A percentile compares a stretch with the other conserved stretches of the same genome.
phyloP scores from a whole-genome alignment of 2,888 invertebrate genomes.

The Corbicula japonica region DNA sequence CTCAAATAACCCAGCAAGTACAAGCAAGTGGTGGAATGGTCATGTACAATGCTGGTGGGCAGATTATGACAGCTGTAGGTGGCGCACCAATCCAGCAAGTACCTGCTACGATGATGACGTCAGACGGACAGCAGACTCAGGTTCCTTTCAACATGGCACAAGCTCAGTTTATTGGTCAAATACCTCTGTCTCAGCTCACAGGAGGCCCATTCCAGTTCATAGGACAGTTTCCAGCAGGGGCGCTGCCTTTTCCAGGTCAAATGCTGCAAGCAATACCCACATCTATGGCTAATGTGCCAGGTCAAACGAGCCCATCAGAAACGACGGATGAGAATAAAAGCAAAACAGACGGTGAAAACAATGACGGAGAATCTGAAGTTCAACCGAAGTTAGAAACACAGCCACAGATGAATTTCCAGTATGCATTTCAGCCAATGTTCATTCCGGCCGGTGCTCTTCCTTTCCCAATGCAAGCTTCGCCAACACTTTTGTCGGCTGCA shows the following conservation, averaged over 20 bases:
- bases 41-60: constrained; percentile 58
- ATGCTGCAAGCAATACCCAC: constrained; percentile 25
- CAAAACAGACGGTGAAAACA: constrained; percentile 2
- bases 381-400: constrained; percentile 6
- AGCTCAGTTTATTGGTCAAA: constrained; percentile 61
- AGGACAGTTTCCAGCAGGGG: constrained; percentile 60
- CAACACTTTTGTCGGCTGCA: constrained; percentile 14
- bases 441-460: constrained; percentile 38
- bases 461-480: constrained; percentile 18
- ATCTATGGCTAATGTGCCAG: constrained; percentile 7
- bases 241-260: constrained; percentile 47
- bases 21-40: constrained; percentile 56
- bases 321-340: neutral
- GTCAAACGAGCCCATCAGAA: constrained; percentile 5
- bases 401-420: constrained; percentile 39
- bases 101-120: neutral
- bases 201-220: constrained; percentile 61
- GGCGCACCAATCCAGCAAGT: constrained; percentile 14
- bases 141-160: constrained; percentile 49
- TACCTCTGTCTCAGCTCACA: constrained; percentile 58
- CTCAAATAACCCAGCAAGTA: constrained; percentile 50
- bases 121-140: constrained; percentile 4
- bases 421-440: constrained; percentile 56
- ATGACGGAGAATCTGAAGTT: neutral
- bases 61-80: constrained; percentile 47